These are phyloP conservation scores for Oryzias javanicus DNA, from an alignment of 2,113 vertebrate genomes.

Conservation along the genomic window DNA sequence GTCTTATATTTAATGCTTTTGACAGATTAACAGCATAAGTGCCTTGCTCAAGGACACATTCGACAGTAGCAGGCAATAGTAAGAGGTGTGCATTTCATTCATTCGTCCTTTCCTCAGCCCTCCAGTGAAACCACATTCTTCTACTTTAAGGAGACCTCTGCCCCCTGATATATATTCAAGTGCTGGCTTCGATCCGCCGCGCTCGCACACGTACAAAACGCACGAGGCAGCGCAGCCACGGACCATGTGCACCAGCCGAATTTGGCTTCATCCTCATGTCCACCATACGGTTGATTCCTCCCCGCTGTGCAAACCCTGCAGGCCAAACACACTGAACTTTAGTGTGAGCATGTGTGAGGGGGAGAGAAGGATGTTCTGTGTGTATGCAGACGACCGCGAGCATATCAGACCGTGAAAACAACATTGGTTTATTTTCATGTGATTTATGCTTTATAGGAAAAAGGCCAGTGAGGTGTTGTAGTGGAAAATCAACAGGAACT, in stretches of 20 bases:
- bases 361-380: not conserved
- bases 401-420: slow-evolving; percentile 4
- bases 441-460: slow-evolving; percentile 2
- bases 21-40: slow-evolving; percentile 26
- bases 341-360: slow-evolving; percentile 21
- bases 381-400: slow-evolving; percentile 3
- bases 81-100: slow-evolving; percentile 46
- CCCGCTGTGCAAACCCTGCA: slow-evolving; percentile 69
- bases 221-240: slow-evolving; percentile 47
- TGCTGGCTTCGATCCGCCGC: slow-evolving; percentile 35
- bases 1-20: not conserved
- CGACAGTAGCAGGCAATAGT: slow-evolving; percentile 23
- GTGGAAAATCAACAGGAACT: not conserved
- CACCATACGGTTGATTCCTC: slow-evolving; percentile 70
- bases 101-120: slow-evolving; percentile 29
- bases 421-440: slow-evolving; percentile 9
- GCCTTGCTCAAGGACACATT: slow-evolving; percentile 53
- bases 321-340: slow-evolving; percentile 66
- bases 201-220: slow-evolving; percentile 23
- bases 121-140: slow-evolving; percentile 45
- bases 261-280: slow-evolving; percentile 63
- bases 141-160: slow-evolving; percentile 55
- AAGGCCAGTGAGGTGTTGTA: no score
- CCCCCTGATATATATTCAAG: slow-evolving; percentile 64
- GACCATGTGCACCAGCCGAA: slow-evolving; percentile 60